Evolutionary conservation across 1,140 invertebrate species (phyloP).

Genomic region (Rhopalosiphum maidis): DNA sequence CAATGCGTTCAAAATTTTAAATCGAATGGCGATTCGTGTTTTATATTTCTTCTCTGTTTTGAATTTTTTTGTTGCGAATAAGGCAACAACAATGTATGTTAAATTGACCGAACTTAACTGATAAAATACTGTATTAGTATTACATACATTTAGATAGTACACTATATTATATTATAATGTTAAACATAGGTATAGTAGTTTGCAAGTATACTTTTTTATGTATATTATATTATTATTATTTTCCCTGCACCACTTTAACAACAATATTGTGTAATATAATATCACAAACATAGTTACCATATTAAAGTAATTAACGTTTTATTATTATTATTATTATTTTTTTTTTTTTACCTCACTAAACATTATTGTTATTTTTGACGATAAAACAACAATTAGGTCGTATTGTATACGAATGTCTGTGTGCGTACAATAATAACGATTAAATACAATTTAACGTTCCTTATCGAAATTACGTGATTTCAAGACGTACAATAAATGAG

Average conservation of each 20-base stretch:
- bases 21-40: not conserved
- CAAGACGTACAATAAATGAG: not conserved
- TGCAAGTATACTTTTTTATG: not conserved
- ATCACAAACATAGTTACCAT: not conserved
- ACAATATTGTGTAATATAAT: not conserved
- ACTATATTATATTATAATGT: not conserved
- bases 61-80: not conserved
- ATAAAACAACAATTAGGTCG: not conserved
- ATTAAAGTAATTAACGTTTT: not conserved
- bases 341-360: not conserved
- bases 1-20: not conserved
- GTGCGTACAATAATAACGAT: not conserved
- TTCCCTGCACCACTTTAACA: not conserved
- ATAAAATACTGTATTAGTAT: not conserved
- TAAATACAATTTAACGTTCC: not conserved
- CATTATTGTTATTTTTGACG: not conserved
- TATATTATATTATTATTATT: not conserved
- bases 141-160: not conserved
- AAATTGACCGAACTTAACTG: conserved; percentile 34
- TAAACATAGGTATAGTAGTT: not conserved
- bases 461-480: not conserved
- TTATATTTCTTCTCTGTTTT: not conserved
- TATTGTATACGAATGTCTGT: not conserved
- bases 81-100: conserved; percentile 14
- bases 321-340: not conserved